A percentile compares a stretch with the other conserved stretches of the same genome.
phyloP scores from a whole-genome alignment of 2,113 vertebrate genomes.

The Choloepus hoffmanni region DNA sequence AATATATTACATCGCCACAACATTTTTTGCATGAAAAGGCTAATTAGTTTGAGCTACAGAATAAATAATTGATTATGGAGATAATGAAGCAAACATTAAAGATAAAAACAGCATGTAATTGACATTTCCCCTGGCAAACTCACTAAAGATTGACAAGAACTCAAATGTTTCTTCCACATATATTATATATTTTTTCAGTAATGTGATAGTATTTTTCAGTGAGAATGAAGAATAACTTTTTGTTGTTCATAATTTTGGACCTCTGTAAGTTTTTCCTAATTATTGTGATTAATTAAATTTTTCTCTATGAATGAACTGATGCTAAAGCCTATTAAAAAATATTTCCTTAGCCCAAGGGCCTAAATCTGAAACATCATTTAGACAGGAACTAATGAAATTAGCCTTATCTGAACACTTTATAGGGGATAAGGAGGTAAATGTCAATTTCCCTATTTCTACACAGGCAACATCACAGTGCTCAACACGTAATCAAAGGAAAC shows the following conservation, averaged over 20 bases:
- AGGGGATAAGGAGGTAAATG: conserved; percentile 78
- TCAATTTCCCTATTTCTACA: conserved; percentile 74
- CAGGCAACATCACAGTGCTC: conserved; percentile 51
- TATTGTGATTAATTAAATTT: conserved; percentile 83
- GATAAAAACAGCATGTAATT: conserved; percentile 61
- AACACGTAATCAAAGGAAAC: conserved; percentile 76
- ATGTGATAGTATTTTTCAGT: not conserved
- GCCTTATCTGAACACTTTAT: conserved; percentile 80
- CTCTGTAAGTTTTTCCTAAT: conserved; percentile 77
- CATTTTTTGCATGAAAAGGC: conserved; percentile 55
- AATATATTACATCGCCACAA: conserved; percentile 68
- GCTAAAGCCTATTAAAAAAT: conserved; percentile 67
- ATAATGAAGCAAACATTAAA: conserved; percentile 68
- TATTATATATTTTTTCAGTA: not conserved
- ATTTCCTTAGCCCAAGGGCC: conserved; percentile 69
- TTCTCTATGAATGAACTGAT: conserved; percentile 71
- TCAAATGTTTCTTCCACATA: conserved; percentile 54
- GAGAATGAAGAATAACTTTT: not conserved
- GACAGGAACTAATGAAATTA: conserved; percentile 84
- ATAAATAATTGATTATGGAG: conserved; percentile 71
- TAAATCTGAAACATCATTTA: conserved; percentile 77
- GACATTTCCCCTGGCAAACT: conserved; percentile 53
- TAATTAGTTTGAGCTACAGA: conserved; percentile 65
- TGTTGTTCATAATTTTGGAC: conserved; percentile 53
- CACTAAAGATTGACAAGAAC: not conserved